Base-by-base conservation (phyloP, 2,113 vertebrate species). In the Macquaria ambigua region DNA sequence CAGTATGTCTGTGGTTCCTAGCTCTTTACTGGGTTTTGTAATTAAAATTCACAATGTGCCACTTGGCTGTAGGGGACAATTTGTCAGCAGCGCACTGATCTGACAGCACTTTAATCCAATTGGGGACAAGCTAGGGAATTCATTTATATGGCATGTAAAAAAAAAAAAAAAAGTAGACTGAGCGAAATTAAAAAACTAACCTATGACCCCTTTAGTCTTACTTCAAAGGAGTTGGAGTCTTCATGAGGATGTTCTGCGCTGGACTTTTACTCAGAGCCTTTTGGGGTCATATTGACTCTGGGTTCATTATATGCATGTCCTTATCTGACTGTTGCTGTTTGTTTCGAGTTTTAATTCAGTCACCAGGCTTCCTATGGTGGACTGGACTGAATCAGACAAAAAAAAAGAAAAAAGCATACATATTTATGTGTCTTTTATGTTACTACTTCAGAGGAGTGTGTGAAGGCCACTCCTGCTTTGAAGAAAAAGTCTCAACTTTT, bases 41-140 rank as follows among this genome's bases (percentile, higher is more conserved):
- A 95, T 97, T 97, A 97, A 96, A 95, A 97, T 96, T 95, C 96
- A 64, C 90, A 58, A 74, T 64, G 64, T 90, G 90, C 78, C 46
- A 90, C 93, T 90, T 61, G 92, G 89, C 97, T 94, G 93, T 71
- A 0, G 93, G 94, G 96, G 93, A 96, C 95, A 95, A 97, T 97
- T 97, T 97, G 96, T 97, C 96, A 97, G 95, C 93, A 63, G 83
- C 79, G 58, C 68, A 90, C 92, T 93, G 93, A 82, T 86, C 89
- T 97, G 97, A 97, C 96, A 97, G 97, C 95, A 84, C 89, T 96
- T 96, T 95, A 96, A 97, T 96, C 96, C 82, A 66, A 95, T 85
- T 66, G 94, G 94, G 96, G 92, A 95, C 93, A 92, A 82, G 56
- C 93, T 56, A 93, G 93, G 91, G 93, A 94, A 92, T 97, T 97